Percentiles rank a stretch among this genome's conserved stretches.
These are phyloP conservation scores for Myopa testacea DNA, from an alignment of 2,888 invertebrate species.

Conservation along the genomic window DNA sequence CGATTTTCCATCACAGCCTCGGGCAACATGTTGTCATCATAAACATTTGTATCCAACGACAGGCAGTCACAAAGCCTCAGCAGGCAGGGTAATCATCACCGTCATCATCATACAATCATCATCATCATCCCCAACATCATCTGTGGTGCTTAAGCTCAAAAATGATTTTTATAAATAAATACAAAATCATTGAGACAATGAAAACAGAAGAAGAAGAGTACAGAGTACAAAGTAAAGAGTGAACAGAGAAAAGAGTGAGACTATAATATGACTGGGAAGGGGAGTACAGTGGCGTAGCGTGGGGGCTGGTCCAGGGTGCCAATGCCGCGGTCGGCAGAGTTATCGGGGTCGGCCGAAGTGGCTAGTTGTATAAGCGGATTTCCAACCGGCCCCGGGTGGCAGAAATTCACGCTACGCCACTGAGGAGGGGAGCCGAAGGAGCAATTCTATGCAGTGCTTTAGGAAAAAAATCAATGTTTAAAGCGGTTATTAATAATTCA, in stretches of 20 bases:
- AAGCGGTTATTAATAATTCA: conserved; percentile 53
- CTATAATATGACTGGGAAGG: background rate
- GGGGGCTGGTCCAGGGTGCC: too few species aligned
- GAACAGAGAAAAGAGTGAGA: background rate
- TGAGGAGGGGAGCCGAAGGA: background rate
- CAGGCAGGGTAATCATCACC: conserved; percentile 33
- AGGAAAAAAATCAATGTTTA: conserved; percentile 51
- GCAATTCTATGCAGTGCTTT: too few species aligned
- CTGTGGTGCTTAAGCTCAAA: conserved; percentile 58
- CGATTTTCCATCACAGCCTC: conserved; percentile 50
- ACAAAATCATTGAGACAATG: conserved; percentile 9
- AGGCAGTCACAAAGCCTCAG: conserved; percentile 18
- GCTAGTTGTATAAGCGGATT: too few species aligned
- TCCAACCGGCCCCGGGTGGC: too few species aligned
- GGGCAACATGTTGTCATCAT: conserved; percentile 62
- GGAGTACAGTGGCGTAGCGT: too few species aligned
- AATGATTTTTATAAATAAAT: conserved; percentile 58
- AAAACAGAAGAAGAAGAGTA: background rate
- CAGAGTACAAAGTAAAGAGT: background rate
- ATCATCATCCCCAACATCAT: too few species aligned
- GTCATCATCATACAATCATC: too few species aligned
- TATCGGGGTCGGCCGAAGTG: too few species aligned
- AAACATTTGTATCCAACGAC: conserved; percentile 43
- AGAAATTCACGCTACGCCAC: background rate
- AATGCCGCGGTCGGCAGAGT: too few species aligned